Base-by-base conservation (phyloP, 2,113 vertebrate genomes). In the Megaceryle torquata region DNA sequence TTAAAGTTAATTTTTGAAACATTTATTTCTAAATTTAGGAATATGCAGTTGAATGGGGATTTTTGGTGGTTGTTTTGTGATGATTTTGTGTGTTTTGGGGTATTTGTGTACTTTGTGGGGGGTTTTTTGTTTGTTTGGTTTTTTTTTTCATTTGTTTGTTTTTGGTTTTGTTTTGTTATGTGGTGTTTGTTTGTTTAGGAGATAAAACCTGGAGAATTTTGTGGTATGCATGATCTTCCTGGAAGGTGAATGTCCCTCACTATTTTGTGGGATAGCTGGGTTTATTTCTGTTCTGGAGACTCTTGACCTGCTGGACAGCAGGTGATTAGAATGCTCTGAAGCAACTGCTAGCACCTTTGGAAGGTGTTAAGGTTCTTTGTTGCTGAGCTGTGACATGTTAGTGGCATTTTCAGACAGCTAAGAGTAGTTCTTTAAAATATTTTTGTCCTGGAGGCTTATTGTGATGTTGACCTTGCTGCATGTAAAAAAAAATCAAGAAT, bases 31-130 rank as follows among this genome's bases (percentile, higher is more conserved):
- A 16, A 63, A 43, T 1, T 44, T 68, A 78, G 9, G 15, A 25
- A 28, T 57, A 28, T n/a, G 2, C 3, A 20, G 2, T 33, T 37
- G 7, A 0, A 3, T 39, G 3, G 5, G 22, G 20, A 1, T 15
- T 57, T 44, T 63, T 63, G 35, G 1, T 67, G 6, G 3, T 48
- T n/a, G 8, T 56, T 84, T 74, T 48, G n/a, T 48, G 24, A 13
- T 59, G 14, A 2, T 3, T 67, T 53, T 15, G 0, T 6, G 37
- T 37, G 37, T 37, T 37, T 37, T 37, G 37, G 37, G 37, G 37
- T 7, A 37, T 37, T 37, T 37, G 37, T 37, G 37, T 37, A n/a
- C n/a, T n/a, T n/a, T n/a, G n/a, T n/a, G n/a, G n/a, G n/a, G n/a
- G n/a, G n/a, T 14, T 69, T 46, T 15, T 59, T 15, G 37, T 33